Percentiles rank a stretch among this genome's conserved stretches.
These are phyloP conservation scores for Aphidius colemani DNA, from an alignment of 2,888 invertebrate genomes.

Conservation along the genomic window DNA sequence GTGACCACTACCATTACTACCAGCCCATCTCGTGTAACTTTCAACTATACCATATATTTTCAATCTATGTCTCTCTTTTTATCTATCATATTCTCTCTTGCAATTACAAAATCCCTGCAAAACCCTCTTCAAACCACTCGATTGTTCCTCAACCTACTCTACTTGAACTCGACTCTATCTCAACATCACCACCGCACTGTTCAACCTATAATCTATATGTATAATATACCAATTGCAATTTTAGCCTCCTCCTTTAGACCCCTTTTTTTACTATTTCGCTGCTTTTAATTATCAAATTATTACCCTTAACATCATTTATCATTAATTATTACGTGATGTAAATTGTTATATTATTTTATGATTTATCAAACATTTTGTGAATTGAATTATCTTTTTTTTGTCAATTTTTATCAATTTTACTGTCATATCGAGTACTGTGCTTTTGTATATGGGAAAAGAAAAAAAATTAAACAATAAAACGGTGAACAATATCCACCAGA, in stretches of 20 bases:
- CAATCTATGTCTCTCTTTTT: background rate
- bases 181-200: no score
- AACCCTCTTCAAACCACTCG: constrained; percentile 4
- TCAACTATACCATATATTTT: constrained; percentile 8
- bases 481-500: constrained; percentile 29
- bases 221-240: no score
- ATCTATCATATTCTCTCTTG: background rate
- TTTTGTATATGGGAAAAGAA: constrained; percentile 33
- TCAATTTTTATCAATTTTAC: constrained; percentile 28
- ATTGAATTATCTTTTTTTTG: background rate
- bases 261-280: background rate
- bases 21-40: constrained; percentile 28
- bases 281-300: no score
- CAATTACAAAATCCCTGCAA: background rate
- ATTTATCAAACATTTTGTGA: background rate
- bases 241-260: background rate
- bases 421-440: constrained; percentile 37
- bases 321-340: no score
- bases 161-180: background rate
- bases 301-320: no score
- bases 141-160: background rate
- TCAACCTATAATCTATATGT: no score
- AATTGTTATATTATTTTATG: no score
- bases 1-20: constrained; percentile 34
- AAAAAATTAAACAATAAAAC: constrained; percentile 34